Evolutionary conservation across 2,797 vertebrate genomes (phyloP).

Genomic region (Helarctos malayanus): DNA sequence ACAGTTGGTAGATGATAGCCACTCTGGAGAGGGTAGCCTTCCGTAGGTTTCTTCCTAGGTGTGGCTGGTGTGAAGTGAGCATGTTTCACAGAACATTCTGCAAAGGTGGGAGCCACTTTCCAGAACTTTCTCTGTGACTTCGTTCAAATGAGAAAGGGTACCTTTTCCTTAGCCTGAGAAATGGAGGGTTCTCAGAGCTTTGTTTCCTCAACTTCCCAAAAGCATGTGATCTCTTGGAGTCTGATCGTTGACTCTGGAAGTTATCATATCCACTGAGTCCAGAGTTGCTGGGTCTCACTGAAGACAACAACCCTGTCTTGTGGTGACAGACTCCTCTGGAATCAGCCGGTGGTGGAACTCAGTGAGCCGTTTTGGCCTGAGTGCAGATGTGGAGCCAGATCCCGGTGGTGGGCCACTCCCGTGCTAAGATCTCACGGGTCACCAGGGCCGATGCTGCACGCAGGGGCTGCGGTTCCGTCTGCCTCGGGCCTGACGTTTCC

Average conservation of each 20-base stretch:
- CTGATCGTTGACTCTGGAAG: neutral
- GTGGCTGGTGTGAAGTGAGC: neutral
- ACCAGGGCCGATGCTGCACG: fast-evolving
- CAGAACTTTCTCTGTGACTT: neutral
- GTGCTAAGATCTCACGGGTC: neutral
- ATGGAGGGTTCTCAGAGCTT: neutral
- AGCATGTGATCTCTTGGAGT: neutral
- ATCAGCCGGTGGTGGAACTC: neutral
- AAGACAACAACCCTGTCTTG: neutral
- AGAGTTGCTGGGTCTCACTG: neutral
- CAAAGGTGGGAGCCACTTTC: neutral
- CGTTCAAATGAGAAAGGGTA: neutral
- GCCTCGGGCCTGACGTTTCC: neutral
- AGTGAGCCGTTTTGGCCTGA: neutral
- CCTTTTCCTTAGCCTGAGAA: neutral
- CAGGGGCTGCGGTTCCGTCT: neutral
- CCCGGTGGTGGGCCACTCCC: fast-evolving
- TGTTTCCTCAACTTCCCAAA: neutral
- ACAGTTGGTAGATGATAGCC: neutral
- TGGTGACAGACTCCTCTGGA: neutral
- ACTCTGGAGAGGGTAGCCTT: neutral
- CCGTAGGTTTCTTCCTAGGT: neutral
- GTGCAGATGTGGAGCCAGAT: neutral
- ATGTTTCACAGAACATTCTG: neutral
- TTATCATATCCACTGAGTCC: neutral